Evolutionary conservation across 2,113 vertebrate species (phyloP).

Genomic region (Nematolebias whitei): DNA sequence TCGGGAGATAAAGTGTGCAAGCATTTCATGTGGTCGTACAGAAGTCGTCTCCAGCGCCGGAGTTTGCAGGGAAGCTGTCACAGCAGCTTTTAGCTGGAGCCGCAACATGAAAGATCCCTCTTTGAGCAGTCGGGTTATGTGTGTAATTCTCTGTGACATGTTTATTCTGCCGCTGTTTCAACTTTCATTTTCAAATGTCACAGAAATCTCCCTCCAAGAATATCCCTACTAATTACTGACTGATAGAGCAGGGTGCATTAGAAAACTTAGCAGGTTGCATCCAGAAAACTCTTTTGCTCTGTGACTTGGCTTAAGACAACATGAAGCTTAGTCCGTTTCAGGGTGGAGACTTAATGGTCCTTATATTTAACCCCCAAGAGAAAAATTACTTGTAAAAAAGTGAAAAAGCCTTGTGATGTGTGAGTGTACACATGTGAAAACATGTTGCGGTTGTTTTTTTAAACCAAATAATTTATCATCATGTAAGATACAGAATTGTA

Average conservation of each 20-base stretch:
- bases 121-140: constrained; percentile 66
- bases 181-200: constrained; percentile 72
- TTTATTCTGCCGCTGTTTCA: constrained; percentile 66
- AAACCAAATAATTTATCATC: constrained; percentile 26
- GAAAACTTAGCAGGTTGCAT: constrained; percentile 59
- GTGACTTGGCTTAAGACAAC: constrained; percentile 32
- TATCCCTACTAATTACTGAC: constrained; percentile 72
- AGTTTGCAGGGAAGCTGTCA: constrained; percentile 71
- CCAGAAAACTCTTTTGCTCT: constrained; percentile 28
- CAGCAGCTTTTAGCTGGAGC: constrained; percentile 71
- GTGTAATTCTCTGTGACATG: constrained; percentile 78
- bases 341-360: constrained; percentile 37
- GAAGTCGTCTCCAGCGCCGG: constrained; percentile 69
- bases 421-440: constrained; percentile 27
- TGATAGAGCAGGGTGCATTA: constrained; percentile 53
- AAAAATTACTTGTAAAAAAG: constrained; percentile 22
- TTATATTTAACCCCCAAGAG: constrained; percentile 36
- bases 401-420: constrained; percentile 16
- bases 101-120: constrained; percentile 74
- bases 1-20: constrained; percentile 77
- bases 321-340: constrained; percentile 33
- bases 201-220: constrained; percentile 53
- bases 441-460: neutral
- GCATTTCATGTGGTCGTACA: constrained; percentile 70
- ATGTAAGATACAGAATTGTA: constrained; percentile 30